Conservation (phyloP, 2,888 invertebrate genomes). For the Uropetala carovei region DNA sequence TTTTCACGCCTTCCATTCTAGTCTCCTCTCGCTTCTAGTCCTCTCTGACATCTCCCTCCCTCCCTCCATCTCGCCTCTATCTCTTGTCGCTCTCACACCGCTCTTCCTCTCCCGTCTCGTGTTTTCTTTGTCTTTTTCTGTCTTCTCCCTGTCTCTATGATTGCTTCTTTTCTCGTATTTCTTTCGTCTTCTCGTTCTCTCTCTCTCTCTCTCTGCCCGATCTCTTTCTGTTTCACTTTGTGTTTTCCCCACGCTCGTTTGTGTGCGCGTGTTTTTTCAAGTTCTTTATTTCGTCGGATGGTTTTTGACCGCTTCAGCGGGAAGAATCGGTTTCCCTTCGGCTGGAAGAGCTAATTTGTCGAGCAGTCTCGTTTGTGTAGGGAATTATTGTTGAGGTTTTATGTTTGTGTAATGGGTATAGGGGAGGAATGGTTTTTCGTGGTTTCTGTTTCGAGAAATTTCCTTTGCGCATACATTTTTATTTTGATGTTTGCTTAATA, state of each 20-base stretch:
- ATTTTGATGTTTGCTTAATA: no score
- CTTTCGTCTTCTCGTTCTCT: background rate
- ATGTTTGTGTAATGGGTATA: background rate
- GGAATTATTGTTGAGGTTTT: background rate
- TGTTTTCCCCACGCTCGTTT: no score
- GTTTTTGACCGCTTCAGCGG: background rate
- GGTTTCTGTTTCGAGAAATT: no score
- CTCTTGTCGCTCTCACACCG: background rate
- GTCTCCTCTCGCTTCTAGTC: background rate
- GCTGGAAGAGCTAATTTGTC: background rate
- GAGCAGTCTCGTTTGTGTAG: background rate
- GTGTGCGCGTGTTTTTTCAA: background rate
- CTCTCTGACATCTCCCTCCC: background rate
- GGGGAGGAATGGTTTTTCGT: no score
- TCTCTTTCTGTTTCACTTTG: constrained; percentile 24
- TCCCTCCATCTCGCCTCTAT: background rate
- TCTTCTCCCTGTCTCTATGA: constrained; percentile 9
- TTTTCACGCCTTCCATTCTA: background rate
- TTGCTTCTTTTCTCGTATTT: background rate
- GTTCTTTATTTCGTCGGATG: background rate
- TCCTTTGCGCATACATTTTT: no score
- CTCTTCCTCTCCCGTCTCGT: background rate
- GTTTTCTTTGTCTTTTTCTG: constrained; percentile 16
- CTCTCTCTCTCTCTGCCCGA: background rate
- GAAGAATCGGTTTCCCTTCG: background rate